These are phyloP conservation scores for Anisognathus igniventris DNA, from an alignment of 2,797 vertebrate species.

Conservation along the genomic window DNA sequence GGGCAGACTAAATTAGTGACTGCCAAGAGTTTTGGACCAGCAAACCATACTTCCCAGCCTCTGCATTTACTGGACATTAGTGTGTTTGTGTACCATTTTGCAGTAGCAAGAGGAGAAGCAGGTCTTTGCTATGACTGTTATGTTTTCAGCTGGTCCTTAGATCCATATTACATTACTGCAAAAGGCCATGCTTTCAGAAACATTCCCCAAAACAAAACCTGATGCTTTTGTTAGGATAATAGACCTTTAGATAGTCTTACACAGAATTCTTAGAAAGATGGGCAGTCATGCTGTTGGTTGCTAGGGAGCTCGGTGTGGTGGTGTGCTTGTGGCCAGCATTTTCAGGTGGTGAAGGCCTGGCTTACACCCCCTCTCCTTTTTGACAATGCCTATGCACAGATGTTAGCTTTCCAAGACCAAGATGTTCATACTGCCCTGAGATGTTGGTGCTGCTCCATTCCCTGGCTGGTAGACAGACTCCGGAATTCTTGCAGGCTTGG, in stretches of 20 bases:
- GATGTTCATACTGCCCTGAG: not conserved
- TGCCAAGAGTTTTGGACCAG: not conserved
- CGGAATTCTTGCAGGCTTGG: not conserved
- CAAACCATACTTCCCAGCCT: not conserved
- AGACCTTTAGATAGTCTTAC: not conserved
- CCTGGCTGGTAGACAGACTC: fast-evolving
- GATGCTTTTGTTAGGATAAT: not conserved
- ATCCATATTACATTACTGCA: not conserved
- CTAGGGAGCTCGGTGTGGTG: fast-evolving
- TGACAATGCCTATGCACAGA: not conserved
- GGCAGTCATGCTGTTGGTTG: fast-evolving
- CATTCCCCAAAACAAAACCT: not conserved
- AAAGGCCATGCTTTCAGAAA: not conserved
- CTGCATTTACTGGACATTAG: not conserved
- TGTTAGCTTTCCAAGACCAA: not conserved
- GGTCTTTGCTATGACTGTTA: not conserved
- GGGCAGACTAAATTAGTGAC: not conserved
- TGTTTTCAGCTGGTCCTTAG: not conserved
- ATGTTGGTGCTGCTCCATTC: not conserved
- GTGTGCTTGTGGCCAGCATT: not conserved
- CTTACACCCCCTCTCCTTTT: not conserved
- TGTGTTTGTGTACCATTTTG: fast-evolving
- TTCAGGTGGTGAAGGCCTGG: not conserved
- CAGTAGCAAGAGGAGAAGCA: not conserved
- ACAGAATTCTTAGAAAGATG: not conserved